Evolutionary conservation across 2,888 invertebrate genomes (phyloP).

Genomic region (Tachystola acroxantha): DNA sequence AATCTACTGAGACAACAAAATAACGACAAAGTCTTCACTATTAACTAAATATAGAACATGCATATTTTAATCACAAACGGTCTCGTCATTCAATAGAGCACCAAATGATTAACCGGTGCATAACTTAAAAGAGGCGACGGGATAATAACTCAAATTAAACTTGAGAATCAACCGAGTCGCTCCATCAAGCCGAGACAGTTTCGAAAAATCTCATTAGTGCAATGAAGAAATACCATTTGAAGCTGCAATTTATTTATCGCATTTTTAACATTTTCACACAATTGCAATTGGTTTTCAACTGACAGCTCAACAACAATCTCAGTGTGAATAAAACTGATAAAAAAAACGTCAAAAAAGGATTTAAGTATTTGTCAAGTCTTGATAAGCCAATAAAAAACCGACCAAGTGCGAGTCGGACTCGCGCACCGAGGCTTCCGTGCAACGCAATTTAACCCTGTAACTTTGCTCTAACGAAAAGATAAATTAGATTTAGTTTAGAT

Average conservation of each 20-base stretch:
- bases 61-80: conserved; percentile 25
- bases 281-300: background rate
- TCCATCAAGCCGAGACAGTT: conserved; percentile 19
- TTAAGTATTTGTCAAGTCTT: too few species aligned
- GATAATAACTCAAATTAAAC: conserved; percentile 33
- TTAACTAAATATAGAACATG: too few species aligned
- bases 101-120: conserved; percentile 25
- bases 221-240: conserved; percentile 10
- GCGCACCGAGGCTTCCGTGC: too few species aligned
- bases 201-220: conserved; percentile 26
- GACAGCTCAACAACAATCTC: conserved; percentile 10
- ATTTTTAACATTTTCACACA: conserved; percentile 8
- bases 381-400: too few species aligned
- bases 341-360: too few species aligned
- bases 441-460: too few species aligned
- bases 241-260: conserved; percentile 7
- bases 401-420: too few species aligned
- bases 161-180: conserved; percentile 19
- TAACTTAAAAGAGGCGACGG: conserved; percentile 40
- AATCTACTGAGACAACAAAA: too few species aligned
- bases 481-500: too few species aligned
- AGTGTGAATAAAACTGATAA: conserved; percentile 15
- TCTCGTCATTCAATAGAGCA: conserved; percentile 23
- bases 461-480: too few species aligned
- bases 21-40: too few species aligned